phyloP scores from a whole-genome alignment of 2,113 vertebrate genomes.

The Hystrix cristata region DNA sequence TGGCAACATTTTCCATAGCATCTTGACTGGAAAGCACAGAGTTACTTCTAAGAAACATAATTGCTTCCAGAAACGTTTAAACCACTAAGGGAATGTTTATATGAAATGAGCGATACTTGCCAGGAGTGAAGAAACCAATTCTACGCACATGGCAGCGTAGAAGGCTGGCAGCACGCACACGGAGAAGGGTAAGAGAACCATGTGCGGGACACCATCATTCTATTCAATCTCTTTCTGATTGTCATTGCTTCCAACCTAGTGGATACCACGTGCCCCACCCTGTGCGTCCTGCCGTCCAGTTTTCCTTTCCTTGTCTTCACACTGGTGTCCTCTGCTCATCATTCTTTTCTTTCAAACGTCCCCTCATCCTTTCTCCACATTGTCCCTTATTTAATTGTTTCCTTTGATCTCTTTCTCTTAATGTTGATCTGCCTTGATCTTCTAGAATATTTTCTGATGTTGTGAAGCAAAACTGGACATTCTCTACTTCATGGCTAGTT shows the following conservation, averaged over 20 bases:
- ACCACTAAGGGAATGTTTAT: slow-evolving; percentile 77
- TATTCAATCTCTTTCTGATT: background rate
- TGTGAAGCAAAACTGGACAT: slow-evolving; percentile 23
- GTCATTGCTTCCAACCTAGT: background rate
- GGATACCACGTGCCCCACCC: background rate
- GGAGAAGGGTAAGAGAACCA: background rate
- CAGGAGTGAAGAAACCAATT: slow-evolving; percentile 70
- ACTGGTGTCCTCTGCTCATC: background rate
- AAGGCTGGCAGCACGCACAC: background rate
- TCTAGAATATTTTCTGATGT: slow-evolving; percentile 47
- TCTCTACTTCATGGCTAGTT: slow-evolving; percentile 35
- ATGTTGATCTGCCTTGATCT: slow-evolving; percentile 20
- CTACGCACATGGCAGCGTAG: slow-evolving; percentile 2
- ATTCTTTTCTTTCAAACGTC: background rate
- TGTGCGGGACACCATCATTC: background rate
- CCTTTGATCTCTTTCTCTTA: slow-evolving; percentile 58
- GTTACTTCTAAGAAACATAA: slow-evolving; percentile 82
- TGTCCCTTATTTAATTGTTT: slow-evolving; percentile 26
- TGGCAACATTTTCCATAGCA: slow-evolving; percentile 65
- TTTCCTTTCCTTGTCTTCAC: background rate
- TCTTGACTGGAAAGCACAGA: slow-evolving; percentile 74
- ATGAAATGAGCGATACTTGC: slow-evolving; percentile 60
- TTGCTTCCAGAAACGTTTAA: slow-evolving; percentile 82
- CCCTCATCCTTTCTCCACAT: slow-evolving; percentile 46
- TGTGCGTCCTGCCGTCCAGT: background rate